Evolutionary conservation across 92 coral and sea anemone genomes (phyloP).

Genomic region (Actinernus sp.): DNA sequence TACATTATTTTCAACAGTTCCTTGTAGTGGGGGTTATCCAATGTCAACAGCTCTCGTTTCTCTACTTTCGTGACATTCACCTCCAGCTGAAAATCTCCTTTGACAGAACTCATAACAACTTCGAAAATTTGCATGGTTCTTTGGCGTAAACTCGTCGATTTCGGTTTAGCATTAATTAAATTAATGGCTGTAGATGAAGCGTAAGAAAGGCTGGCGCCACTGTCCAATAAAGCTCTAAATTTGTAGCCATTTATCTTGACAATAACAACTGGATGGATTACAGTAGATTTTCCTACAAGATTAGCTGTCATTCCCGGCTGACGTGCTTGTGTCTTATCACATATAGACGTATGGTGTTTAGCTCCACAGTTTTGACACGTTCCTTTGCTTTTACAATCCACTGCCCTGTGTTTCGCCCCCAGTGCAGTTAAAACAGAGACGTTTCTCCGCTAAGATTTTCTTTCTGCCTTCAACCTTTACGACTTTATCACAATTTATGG

Average conservation of each 20-base stretch:
- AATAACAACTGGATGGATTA: slow-evolving; percentile 28
- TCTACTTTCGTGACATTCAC: too few species aligned
- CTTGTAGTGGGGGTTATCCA: slow-evolving; percentile 61
- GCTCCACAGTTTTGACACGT: slow-evolving; percentile 12
- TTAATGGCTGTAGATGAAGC: slow-evolving; percentile 66
- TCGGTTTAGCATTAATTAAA: slow-evolving; percentile 55
- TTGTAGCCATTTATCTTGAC: slow-evolving; percentile 48
- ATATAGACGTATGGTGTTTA: slow-evolving; percentile 27
- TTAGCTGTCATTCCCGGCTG: slow-evolving; percentile 33
- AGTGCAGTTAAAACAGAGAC: slow-evolving; percentile 22
- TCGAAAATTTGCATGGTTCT: slow-evolving; percentile 68
- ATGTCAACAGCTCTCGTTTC: slow-evolving; percentile 36
- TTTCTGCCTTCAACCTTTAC: slow-evolving; percentile 5
- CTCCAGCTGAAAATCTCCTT: slow-evolving; percentile 33
- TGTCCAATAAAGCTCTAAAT: slow-evolving; percentile 69
- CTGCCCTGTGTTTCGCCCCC: slow-evolving; percentile 21
- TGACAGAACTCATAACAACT: slow-evolving; percentile 50
- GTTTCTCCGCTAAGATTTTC: slow-evolving; percentile 22
- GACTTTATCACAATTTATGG: slow-evolving; percentile 20
- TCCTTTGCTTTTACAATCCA: slow-evolving; percentile 23
- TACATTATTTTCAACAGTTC: slow-evolving; percentile 33
- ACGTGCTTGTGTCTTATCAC: slow-evolving; percentile 6
- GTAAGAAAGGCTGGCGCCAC: slow-evolving; percentile 75
- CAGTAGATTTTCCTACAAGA: slow-evolving; percentile 2
- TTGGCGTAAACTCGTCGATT: slow-evolving; percentile 45